Evolutionary conservation across 2,888 invertebrate genomes (phyloP).

Genomic region (Carcina quercana): DNA sequence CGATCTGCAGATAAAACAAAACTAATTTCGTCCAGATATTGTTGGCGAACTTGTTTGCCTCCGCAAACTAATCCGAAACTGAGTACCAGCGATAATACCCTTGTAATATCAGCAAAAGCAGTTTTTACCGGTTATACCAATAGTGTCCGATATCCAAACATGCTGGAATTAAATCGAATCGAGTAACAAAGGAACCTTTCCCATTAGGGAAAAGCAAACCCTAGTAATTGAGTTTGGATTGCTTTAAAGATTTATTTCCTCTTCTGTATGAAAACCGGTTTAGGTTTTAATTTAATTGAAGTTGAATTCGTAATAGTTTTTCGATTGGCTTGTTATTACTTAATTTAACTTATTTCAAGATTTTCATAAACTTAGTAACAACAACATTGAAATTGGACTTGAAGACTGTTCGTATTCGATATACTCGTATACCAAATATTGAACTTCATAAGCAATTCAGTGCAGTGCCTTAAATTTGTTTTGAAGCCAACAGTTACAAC

Average conservation of each 20-base stretch:
- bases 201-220: conserved; percentile 62
- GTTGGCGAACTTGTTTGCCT: conserved; percentile 16
- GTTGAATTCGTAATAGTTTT: too few species aligned
- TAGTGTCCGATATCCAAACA: conserved; percentile 42
- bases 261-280: conserved; percentile 33
- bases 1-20: conserved; percentile 25
- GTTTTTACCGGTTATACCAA: conserved; percentile 25
- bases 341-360: too few species aligned
- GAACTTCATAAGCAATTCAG: too few species aligned
- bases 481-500: too few species aligned
- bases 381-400: too few species aligned
- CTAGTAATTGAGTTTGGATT: conserved; percentile 67
- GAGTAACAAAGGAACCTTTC: conserved; percentile 53
- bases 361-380: too few species aligned
- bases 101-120: background rate
- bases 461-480: too few species aligned
- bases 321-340: too few species aligned
- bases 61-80: conserved; percentile 1
- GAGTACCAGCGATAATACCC: background rate
- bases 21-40: conserved; percentile 27
- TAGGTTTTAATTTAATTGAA: background rate
- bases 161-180: conserved; percentile 49
- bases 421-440: too few species aligned
- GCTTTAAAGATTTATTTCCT: conserved; percentile 63
- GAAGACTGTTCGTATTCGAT: too few species aligned